Evolutionary conservation across 2,797 vertebrate species (phyloP).

Genomic region (Pangasius larnaudii): DNA sequence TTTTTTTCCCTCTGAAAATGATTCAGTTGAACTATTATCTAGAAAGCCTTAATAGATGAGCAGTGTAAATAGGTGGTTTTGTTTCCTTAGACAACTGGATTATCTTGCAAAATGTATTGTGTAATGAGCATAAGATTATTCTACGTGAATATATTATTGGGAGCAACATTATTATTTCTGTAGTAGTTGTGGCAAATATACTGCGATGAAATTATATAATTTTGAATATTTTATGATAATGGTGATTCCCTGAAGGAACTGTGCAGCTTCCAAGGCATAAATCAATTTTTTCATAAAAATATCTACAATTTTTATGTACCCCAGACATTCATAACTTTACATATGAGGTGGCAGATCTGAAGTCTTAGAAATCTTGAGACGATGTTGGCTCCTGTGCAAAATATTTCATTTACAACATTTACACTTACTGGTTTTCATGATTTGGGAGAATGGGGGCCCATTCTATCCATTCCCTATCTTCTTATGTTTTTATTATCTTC

Average conservation of each 20-base stretch:
- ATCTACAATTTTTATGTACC: neutral
- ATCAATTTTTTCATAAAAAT: neutral
- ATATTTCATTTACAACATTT: slow-evolving; percentile 20
- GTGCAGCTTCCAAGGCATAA: neutral
- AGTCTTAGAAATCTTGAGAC: neutral
- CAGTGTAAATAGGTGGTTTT: neutral
- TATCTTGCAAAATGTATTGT: neutral
- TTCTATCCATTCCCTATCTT: slow-evolving; percentile 37
- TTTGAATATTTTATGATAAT: neutral
- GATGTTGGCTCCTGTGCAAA: neutral
- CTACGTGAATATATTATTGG: neutral
- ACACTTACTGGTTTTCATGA: slow-evolving; percentile 14
- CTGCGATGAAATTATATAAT: neutral
- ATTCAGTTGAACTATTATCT: neutral
- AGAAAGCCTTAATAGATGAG: neutral
- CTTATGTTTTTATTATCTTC: slow-evolving; percentile 53
- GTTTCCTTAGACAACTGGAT: neutral
- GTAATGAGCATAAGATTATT: neutral
- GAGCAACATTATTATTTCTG: neutral
- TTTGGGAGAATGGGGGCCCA: slow-evolving; percentile 11
- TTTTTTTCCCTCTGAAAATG: neutral
- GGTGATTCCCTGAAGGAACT: neutral
- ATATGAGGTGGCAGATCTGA: neutral
- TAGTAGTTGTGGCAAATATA: neutral
- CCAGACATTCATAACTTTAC: neutral